Evolutionary conservation across 2,113 vertebrate genomes (phyloP), one percentile per base, ranked within the genome.

Genomic region (Melospiza georgiana): DNA sequence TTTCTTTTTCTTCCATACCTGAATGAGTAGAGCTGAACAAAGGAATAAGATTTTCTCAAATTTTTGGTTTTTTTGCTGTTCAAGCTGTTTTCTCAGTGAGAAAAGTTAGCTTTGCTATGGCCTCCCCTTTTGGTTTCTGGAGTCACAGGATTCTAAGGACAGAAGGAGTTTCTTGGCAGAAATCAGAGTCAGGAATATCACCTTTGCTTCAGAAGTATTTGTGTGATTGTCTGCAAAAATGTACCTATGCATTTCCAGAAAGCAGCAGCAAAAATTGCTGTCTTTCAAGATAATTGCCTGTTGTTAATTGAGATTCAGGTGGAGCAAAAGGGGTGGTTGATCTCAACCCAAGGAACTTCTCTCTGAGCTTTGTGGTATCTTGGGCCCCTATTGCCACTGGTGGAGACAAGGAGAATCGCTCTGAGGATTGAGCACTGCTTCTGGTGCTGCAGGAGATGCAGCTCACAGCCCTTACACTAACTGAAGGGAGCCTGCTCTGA

Each of bases 1-100:
- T 28, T 79, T 63, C 33, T 85, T 77, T 86, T 79, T 69, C 66
- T 81, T 89, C 58, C 12, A 43, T 44, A 15, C 41, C 17, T 76
- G 52, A 84, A 61, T 57, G 61, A 84, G 59, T 88, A 89, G 35
- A 94, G 54, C 51, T 90, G 77, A 63, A 93, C 54, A 76, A 92
- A 73, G 76, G 1, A 35, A 71, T 85, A 79, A 82, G 10, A 39
- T 93, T 92, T 91, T 83, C 91, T 69, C 23, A 35, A 69, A 62
- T 63, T 63, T 55, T 65, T 97, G 90, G 61, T 85, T 68, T 44
- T 90, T 96, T 76, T 96, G 58, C 65, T 93, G 9, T 57, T 94
- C 87, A 87, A 96, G 25, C 20, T 62, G 31, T 94, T 89, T 91
- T 90, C 89, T 90, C 58, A 76, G 54, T 25, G 62, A 84, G 39